Base-by-base conservation (phyloP, 1,140 invertebrate genomes). In the Zaprionus ornatus region DNA sequence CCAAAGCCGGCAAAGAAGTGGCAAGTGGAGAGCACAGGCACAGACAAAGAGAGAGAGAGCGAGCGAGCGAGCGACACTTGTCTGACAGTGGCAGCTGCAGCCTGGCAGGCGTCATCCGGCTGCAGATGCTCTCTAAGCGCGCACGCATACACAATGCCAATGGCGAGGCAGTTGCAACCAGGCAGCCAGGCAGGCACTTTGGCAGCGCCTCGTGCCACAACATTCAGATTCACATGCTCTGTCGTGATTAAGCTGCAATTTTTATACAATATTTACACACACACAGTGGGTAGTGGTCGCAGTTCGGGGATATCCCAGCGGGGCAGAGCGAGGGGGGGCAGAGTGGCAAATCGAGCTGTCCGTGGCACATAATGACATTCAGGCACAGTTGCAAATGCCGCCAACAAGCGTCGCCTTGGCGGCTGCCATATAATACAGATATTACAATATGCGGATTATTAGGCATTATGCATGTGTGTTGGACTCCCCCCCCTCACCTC, bases 371-470 rank as follows among this genome's bases (percentile, higher is more conserved):
- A 88, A 88, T 90, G 79, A 77, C 79, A 90, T 88, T 88, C 86
- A 80, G 71, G 65, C 74, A 84, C 68, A 79, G 77, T 79, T 72
- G 77, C 64, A 76, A 74, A 77, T 73, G 69, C 56, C 56, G 52
- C 56, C 68, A 57, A 52, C 67, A 57, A 72, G 62, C 55, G 29
- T 55, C 64, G 63, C 40, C 23, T 68, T 74, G 62, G 48, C 64
- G 45, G 48, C 72, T 61, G 60, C 77, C 65, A 68, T 90, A 85
- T 85, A 90, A 88, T 90, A 81, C 79, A 90, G 85, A 88, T 82
- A 90, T 82, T 79, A 88, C 85, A 88, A 88, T 88, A 90, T 90
- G 85, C 85, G 85, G 85, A 88, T 88, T 88, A 88, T 90, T 90
- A 88, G 85, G 85, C 81, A 88, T 88, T 88, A 88, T 90, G 85